These are phyloP conservation scores for Pterois miles DNA, from an alignment of 2,797 vertebrate species.

Conservation along the genomic window DNA sequence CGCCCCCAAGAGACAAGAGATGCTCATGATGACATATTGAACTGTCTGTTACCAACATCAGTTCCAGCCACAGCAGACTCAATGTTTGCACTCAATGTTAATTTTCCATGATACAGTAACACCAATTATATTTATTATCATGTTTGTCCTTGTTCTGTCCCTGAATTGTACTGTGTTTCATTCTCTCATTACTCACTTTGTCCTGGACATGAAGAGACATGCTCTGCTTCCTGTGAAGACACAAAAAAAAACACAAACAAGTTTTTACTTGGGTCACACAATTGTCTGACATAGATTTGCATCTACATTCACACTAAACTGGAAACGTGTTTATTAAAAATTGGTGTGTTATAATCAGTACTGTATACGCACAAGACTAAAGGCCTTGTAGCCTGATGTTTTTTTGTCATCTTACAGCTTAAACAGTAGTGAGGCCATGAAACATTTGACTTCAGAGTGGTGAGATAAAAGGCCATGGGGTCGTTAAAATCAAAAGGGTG, in stretches of 20 bases:
- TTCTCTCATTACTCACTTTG: conserved; percentile 86
- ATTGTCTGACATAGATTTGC: background rate
- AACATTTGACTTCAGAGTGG: background rate
- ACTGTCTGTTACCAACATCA: background rate
- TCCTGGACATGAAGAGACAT: conserved; percentile 80
- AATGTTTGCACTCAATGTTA: background rate
- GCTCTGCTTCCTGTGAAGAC: conserved; percentile 84
- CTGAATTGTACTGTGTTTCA: background rate
- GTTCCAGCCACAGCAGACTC: background rate
- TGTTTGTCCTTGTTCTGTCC: background rate
- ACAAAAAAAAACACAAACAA: background rate
- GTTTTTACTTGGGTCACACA: background rate
- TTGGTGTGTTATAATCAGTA: background rate
- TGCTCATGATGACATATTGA: background rate
- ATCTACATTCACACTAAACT: background rate
- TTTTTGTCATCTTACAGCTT: background rate
- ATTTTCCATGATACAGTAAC: background rate
- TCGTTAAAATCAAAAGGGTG: background rate
- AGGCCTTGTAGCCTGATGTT: background rate
- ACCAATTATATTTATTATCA: background rate
- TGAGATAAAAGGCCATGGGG: background rate
- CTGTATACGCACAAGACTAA: background rate
- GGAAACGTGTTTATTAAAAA: background rate
- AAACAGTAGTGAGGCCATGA: background rate
- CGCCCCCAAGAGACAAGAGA: too few relatives aligned